Evolutionary conservation across 1,140 invertebrate species (phyloP), one percentile per base, ranked within the genome.

Genomic region (Drosophila repleta): DNA sequence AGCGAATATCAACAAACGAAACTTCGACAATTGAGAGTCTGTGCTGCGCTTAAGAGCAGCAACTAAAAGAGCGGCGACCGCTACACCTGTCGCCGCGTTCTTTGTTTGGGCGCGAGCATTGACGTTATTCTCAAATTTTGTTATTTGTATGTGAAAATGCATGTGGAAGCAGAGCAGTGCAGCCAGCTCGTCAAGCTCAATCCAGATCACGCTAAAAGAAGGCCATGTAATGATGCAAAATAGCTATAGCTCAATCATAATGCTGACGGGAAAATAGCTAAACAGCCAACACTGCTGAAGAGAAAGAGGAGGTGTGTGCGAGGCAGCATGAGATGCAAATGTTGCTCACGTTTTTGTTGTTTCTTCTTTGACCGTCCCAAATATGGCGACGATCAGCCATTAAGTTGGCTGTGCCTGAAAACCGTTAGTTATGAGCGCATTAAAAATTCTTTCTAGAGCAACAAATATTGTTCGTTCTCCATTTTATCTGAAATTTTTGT

Each of bases 1-100:
- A 29, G 37, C 65, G 58, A 43, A 7, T 66, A 77, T 72, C 60
- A 77, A 78, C 75, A 83, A 63, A 51, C n/a, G n/a, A 37, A 51
- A 37, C 8, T 18, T 43, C 55, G 60, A 60, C 29, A 52, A 39
- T 39, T 45, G 41, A 64, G 62, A 78, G 69, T 3, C 2, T 24
- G 24, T 24, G 24, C 74, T 74, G 39, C 29, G 32, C n/a, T 69
- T 74, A 73, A 68, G 64, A 68, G 65, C 11, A 68, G 1, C 13
- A 10, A 55, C 63, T 48, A 48, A 60, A 66, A 67, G 55, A 72
- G 69, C 32, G 46, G 18, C 13, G 35, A 45, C 13, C 20, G 17
- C 3, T 68, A 51, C 64, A 73, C 56, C 64, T 61, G 70, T 24
- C 49, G 11, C 4, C 6, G 8, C 20, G 37, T 41, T 21, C 26